Evolutionary conservation across 1,140 invertebrate genomes (phyloP), one percentile per base, ranked within the genome.

Genomic region (Trichogramma pretiosum): DNA sequence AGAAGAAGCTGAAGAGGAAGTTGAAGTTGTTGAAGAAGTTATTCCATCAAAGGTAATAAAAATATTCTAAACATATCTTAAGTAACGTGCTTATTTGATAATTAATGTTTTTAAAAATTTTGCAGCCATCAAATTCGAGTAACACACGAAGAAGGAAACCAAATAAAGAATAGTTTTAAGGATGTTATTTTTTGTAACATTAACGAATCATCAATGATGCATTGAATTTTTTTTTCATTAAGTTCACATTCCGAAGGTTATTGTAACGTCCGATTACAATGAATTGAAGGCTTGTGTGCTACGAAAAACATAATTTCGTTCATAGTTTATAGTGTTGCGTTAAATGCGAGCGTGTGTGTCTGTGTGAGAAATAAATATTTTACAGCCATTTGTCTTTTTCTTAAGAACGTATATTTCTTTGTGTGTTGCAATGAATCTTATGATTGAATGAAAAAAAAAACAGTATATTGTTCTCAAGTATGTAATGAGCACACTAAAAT

Each of bases 1-100:
- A 53, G 73, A 70, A 38, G 74, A 77, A 50, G 64, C 62, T 8
- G 69, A 74, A n/a, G 69, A 74, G 53, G 68, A 69, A 19, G 70
- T 72, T 37, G 59, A 54, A 41, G 56, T 53, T 19, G 50, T 59
- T 50, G 55, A 51, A 33, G 70, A 61, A 51, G 60, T 61, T n/a
- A 48, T 55, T n/a, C 46, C 42, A 30, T 36, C 56, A 30, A 56
- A 63, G 32, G 61, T 50, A 53, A 60, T 64, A 53, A 61, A 64
- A 46, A 39, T 39, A 39, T 39, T 7, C 19, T 39, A 14, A 35
- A 9, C 16, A 7, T 5, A 14, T 35, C 8, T 35, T 35, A n/a
- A 7, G 33, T 14, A 35, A 35, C 5, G 33, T 35, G 5, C 5
- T n/a, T n/a, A 18, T 19, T 39, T 39, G 11, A 13, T 19, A 22